Conservation (phyloP, 2,888 invertebrate genomes). For the Candidula unifasciata region DNA sequence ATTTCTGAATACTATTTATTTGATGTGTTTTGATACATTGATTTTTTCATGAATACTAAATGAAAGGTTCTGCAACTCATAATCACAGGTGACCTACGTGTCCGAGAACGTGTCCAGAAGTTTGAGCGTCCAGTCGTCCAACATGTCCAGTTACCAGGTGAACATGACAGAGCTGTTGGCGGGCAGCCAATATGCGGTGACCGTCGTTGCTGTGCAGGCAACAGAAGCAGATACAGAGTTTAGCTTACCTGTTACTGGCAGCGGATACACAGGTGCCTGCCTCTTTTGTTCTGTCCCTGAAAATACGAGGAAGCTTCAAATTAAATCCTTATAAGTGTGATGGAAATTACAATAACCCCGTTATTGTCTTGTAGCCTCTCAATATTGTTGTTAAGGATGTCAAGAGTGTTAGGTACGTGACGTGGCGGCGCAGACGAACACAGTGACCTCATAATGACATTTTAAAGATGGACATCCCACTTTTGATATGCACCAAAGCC, state of each 20-base stretch:
- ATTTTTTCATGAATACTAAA: background rate
- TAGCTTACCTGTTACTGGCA: conserved; percentile 45
- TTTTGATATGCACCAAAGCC: too few species aligned
- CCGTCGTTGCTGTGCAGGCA: conserved; percentile 59
- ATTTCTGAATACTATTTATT: too few species aligned
- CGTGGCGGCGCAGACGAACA: too few species aligned
- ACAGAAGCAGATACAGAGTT: conserved; percentile 56
- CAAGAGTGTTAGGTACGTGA: too few species aligned
- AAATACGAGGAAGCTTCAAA: too few species aligned
- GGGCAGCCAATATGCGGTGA: conserved; percentile 62
- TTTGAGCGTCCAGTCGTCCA: conserved; percentile 13
- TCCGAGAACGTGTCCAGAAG: background rate
- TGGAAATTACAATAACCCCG: too few species aligned
- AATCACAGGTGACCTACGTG: conserved; percentile 19
- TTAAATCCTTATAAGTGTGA: too few species aligned
- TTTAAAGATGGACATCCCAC: too few species aligned
- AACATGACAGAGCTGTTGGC: conserved; percentile 55
- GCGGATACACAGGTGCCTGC: conserved; percentile 57
- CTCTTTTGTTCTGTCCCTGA: background rate
- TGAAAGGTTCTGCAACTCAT: background rate
- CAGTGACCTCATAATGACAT: too few species aligned
- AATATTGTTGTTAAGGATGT: too few species aligned
- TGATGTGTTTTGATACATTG: too few species aligned
- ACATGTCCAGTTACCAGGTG: conserved; percentile 6
- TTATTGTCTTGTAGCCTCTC: too few species aligned